These are phyloP conservation scores for Aurelia coerulea DNA, from an alignment of 30 jellyfish, hydroid and myxozoan species.

Conservation along the genomic window DNA sequence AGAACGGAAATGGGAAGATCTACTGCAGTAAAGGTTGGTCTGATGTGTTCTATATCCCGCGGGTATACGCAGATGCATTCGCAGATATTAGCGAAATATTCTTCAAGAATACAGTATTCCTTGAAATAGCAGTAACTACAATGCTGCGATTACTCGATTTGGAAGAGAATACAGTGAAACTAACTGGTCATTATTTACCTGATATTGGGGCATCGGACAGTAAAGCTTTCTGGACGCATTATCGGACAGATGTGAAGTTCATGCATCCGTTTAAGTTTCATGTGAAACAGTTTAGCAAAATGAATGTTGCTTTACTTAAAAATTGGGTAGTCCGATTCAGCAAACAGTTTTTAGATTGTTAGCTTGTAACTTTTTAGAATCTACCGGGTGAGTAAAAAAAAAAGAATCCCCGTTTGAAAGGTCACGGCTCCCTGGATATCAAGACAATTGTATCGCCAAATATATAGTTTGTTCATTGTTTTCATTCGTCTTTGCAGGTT, in stretches of 20 bases:
- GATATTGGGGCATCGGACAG: conserved; percentile 79
- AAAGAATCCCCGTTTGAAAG: no score
- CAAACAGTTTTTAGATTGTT: conserved; percentile 51
- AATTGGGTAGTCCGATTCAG: conserved; percentile 63
- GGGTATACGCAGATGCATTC: conserved; percentile 62
- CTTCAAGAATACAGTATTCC: conserved; percentile 62
- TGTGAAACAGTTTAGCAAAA: conserved; percentile 36
- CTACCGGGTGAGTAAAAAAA: background rate
- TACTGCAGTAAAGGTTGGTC: conserved; percentile 95
- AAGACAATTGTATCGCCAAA: no score
- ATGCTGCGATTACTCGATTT: conserved; percentile 75
- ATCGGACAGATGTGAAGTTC: conserved; percentile 69
- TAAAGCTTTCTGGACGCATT: conserved; percentile 72
- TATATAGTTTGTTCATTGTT: background rate
- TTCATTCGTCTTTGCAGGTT: no score
- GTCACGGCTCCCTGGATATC: no score
- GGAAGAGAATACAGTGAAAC: conserved; percentile 56
- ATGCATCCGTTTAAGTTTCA: conserved; percentile 92
- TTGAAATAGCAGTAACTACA: conserved; percentile 89
- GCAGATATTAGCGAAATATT: conserved; percentile 72
- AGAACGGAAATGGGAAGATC: conserved; percentile 69
- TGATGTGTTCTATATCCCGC: conserved; percentile 85
- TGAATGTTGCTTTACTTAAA: conserved; percentile 71
- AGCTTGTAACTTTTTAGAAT: background rate
- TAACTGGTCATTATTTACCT: conserved; percentile 84